Evolutionary conservation across 2,797 vertebrate genomes (phyloP).

Genomic region (Dryobates pubescens): DNA sequence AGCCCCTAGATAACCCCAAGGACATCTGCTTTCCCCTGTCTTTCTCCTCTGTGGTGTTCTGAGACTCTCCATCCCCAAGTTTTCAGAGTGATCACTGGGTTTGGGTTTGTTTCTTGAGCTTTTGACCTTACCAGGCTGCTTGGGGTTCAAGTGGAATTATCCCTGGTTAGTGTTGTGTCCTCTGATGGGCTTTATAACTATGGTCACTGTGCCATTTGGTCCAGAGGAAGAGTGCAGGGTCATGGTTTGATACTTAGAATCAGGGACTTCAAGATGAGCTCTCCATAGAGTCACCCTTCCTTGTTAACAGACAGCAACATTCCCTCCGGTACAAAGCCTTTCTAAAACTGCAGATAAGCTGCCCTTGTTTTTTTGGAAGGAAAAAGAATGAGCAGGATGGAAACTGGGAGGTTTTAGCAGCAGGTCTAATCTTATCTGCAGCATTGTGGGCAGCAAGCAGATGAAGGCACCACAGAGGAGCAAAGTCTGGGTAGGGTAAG

Average conservation of each 20-base stretch:
- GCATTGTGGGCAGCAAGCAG: neutral
- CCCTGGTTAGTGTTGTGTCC: neutral
- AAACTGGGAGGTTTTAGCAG: slow-evolving; percentile 28
- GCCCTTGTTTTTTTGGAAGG: neutral
- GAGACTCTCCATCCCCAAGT: neutral
- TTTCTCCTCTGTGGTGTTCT: neutral
- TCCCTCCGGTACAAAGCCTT: neutral
- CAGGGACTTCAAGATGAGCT: neutral
- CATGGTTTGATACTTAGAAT: neutral
- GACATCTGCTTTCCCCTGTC: neutral
- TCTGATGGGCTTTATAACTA: neutral
- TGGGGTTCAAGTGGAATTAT: neutral
- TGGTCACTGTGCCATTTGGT: rapidly evolving
- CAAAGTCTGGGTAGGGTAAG: neutral
- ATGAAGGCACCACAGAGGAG: neutral
- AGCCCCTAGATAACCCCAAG: neutral
- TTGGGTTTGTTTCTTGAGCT: neutral
- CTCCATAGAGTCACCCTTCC: neutral
- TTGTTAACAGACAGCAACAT: neutral
- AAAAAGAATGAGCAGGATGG: slow-evolving; percentile 32
- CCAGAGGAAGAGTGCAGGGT: neutral
- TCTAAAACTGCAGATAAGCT: slow-evolving; percentile 24
- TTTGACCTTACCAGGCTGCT: neutral
- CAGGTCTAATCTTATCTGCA: slow-evolving; percentile 50
- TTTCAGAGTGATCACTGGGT: rapidly evolving